A percentile compares a stretch with the other conserved stretches of the same genome.
phyloP scores from a whole-genome alignment of 2,888 invertebrate genomes.

The Calameuta filiformis region DNA sequence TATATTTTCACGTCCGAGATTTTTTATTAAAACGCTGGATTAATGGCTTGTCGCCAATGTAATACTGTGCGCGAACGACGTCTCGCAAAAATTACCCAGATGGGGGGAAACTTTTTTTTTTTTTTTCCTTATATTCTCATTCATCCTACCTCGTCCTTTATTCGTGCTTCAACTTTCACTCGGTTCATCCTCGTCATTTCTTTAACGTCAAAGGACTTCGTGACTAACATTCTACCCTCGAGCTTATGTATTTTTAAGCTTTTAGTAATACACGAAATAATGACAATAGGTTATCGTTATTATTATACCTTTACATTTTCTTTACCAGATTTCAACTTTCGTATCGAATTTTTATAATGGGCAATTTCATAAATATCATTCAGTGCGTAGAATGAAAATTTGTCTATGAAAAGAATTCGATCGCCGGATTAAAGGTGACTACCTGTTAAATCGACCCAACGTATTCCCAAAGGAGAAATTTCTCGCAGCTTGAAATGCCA shows the following conservation, averaged over 20 bases:
- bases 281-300: not conserved
- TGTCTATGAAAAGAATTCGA: too few relatives aligned
- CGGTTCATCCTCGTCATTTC: not conserved
- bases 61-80: conserved; percentile 18
- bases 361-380: not conserved
- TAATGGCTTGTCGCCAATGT: conserved; percentile 35
- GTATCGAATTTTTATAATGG: not conserved
- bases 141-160: not conserved
- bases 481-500: not conserved
- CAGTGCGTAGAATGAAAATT: too few relatives aligned
- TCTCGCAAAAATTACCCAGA: not conserved
- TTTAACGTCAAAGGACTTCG: not conserved
- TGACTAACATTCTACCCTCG: not conserved
- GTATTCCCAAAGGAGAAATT: not conserved
- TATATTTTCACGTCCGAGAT: conserved; percentile 19
- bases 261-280: not conserved
- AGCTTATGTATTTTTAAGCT: not conserved
- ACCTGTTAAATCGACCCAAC: not conserved
- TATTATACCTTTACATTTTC: not conserved
- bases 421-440: too few relatives aligned
- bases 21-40: conserved; percentile 27
- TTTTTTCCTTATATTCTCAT: not conserved
- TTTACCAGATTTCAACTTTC: not conserved
- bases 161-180: not conserved
- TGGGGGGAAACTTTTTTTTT: not conserved